Evolutionary conservation across 2,113 vertebrate genomes (phyloP).

Genomic region (Crypturellus undulatus): DNA sequence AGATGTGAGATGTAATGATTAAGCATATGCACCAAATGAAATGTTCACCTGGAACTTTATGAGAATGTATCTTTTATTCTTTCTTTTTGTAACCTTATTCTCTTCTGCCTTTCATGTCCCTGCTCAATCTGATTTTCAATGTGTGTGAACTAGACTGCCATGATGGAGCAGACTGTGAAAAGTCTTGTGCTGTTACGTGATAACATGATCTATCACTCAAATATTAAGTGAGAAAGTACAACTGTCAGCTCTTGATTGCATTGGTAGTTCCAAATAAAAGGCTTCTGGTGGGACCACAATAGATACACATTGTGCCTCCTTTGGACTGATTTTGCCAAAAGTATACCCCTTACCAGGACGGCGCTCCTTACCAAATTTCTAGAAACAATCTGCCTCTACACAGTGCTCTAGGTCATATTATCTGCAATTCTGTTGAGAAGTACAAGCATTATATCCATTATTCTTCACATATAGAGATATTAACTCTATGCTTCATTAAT

Average conservation of each 20-base stretch:
- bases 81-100: neutral
- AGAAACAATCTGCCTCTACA: neutral
- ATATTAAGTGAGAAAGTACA: neutral
- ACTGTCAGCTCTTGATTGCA: neutral
- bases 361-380: neutral
- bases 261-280: neutral
- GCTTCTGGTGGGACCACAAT: neutral
- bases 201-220: neutral
- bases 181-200: neutral
- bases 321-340: rapidly evolving
- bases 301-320: neutral
- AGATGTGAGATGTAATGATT: neutral
- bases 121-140: neutral
- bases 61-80: neutral
- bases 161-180: neutral
- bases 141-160: neutral
- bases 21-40: neutral
- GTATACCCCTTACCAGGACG: rapidly evolving
- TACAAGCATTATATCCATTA: neutral
- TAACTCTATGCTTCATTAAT: neutral
- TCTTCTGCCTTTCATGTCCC: neutral
- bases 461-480: neutral
- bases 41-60: neutral
- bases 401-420: neutral
- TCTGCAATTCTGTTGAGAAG: neutral